Base-by-base conservation (phyloP, 2,113 vertebrate species). In the Genyomyrus donnyi region DNA sequence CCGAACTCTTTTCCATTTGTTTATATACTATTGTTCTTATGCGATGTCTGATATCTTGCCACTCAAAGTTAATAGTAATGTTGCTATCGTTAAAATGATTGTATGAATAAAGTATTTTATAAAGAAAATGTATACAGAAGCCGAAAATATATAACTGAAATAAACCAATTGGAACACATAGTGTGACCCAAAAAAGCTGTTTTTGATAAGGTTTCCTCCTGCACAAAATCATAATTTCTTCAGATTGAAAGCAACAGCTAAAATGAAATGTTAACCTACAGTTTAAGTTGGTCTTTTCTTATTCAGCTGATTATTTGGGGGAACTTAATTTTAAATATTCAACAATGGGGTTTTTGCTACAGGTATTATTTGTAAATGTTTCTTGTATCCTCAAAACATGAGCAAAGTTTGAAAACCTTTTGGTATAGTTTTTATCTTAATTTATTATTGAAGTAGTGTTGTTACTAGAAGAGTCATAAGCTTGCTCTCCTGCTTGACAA, bases 71-170 rank as follows among this genome's bases (percentile, higher is more conserved):
- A 97, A 97, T 96, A 96, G 97, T 97, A 97, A 97, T 97, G 95
- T 97, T 98, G 95, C 97, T 97, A 95, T 97, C 98, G 97, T 97
- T 97, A 93, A 97, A 95, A 98, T 97, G 97, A 97, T 98, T 99
- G 98, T 98, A 98, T 98, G 97, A 98, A 97, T 98, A 98, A 96
- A 96, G 97, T 96, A 97, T 99, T 99, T 99, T 99, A 97, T 98
- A 98, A 98, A 93, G 91, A 93, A 92, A 91, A 96, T 96, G 97
- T 97, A 97, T 96, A 96, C 97, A 97, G 96, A 97, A 96, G 96
- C 94, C 94, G 95, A 95, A 96, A 96, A 96, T 97, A 96, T 97
- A 95, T 96, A 95, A 96, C 94, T 88, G 95, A 93, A 92, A 89
- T 95, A 95, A 94, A 95, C 95, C 95, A 96, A 97, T 97, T 96